These are phyloP conservation scores for Tyria jacobaeae DNA, from an alignment of 2,888 invertebrate species.

Conservation along the genomic window DNA sequence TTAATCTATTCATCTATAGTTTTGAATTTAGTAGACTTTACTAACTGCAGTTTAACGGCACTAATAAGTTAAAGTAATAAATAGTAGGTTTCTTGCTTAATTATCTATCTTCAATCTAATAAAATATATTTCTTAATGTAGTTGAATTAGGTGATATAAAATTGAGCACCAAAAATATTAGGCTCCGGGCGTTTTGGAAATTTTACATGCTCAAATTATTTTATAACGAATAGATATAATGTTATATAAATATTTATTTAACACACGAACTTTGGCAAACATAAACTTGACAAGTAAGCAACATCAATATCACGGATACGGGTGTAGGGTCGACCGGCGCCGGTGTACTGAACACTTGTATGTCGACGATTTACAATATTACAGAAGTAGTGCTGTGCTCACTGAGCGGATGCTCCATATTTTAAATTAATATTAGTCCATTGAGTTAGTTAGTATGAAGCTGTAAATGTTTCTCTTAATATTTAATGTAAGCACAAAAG, in stretches of 20 bases:
- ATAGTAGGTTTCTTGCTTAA: conserved; percentile 40
- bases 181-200: conserved; percentile 48
- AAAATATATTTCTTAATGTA: conserved; percentile 45
- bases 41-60: conserved; percentile 38
- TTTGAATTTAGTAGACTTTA: conserved; percentile 30
- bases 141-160: conserved; percentile 36
- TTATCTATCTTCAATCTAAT: conserved; percentile 34
- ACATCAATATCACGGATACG: conserved; percentile 61
- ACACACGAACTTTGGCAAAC: conserved; percentile 60
- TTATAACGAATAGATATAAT: conserved; percentile 45
- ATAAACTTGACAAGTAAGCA: conserved; percentile 71
- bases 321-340: conserved; percentile 48
- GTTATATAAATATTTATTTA: conserved; percentile 53
- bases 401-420: conserved; percentile 56
- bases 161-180: conserved; percentile 45
- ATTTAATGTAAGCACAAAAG: conserved; percentile 66
- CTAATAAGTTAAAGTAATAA: conserved; percentile 34
- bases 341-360: conserved; percentile 49
- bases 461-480: conserved; percentile 58
- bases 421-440: conserved; percentile 54
- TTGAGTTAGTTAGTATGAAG: conserved; percentile 64
- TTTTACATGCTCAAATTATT: conserved; percentile 34
- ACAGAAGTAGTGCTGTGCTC: conserved; percentile 51
- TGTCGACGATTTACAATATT: conserved; percentile 44
- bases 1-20: conserved; percentile 35